Base-by-base conservation (phyloP, 2,888 invertebrate genomes). In the Antheraea assamensis region DNA sequence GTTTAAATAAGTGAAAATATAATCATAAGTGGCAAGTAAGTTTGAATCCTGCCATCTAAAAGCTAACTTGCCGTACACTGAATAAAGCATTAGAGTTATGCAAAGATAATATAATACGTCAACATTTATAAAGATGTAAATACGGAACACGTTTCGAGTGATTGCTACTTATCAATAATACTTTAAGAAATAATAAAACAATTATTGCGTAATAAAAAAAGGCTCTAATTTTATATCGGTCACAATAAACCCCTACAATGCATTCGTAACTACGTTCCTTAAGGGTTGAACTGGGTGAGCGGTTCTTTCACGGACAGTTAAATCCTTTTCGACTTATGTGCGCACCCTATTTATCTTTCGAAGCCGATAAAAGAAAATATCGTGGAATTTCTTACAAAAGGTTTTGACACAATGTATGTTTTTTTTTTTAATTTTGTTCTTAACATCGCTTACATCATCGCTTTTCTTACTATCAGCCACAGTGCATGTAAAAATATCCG, bases 321-420 rank as follows among this genome's bases (percentile, higher is more conserved):
- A 68, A 68, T 68, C 35, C 68, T 68, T 68, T 68, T 35, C n/a
- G 31, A 35, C 68, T 68, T 35, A 24, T 24, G 31, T 35, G 68
- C 35, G 35, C 68, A 35, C 68, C 68, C 68, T 68, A 68, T 68
- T 68, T 68, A 68, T 68, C 31, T n/a, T 31, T 35, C 21, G 68
- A 68, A 35, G 27, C 27, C 27, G 17, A 64, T 30, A 64, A 64
- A 27, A 30, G 61, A 64, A 30, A 64, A 64, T 64, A 17, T 64
- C 61, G 61, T 30, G 61, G 30, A 64, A 30, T 64, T 64, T 64
- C 30, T 64, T 64, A 64, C 17, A 15, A 27, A 64, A 64, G 61
- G 30, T 17, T 15, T 64, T 17, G 30, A 64, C 13, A 21, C 61
- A 27, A 61, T 17, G 27, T 64, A 21, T 58, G 7, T 15, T 17